Evolutionary conservation across 1,140 invertebrate genomes (phyloP).

Genomic region (Mya arenaria): DNA sequence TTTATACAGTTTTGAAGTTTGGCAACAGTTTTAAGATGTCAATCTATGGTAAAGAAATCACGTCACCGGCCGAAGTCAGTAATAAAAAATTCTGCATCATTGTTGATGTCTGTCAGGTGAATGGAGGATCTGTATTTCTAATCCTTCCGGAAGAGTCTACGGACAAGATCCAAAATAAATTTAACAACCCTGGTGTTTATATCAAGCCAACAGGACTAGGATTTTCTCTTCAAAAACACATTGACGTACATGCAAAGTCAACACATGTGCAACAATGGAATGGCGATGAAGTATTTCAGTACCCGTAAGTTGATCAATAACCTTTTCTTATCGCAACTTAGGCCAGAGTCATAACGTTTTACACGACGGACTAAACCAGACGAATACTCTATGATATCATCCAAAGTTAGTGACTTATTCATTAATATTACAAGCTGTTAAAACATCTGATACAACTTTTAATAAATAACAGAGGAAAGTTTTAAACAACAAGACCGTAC

Average conservation of each 20-base stretch:
- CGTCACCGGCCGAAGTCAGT: neutral
- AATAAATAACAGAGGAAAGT: neutral
- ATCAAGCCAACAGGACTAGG: slow-evolving; percentile 11
- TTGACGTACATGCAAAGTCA: neutral
- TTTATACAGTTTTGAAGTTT: slow-evolving; percentile 31
- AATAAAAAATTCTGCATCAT: slow-evolving; percentile 6
- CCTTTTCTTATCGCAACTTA: no score
- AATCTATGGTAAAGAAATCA: slow-evolving; percentile 26
- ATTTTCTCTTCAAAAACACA: slow-evolving; percentile 7
- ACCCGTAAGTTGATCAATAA: slow-evolving; percentile 26
- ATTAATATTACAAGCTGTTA: neutral
- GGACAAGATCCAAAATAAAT: neutral
- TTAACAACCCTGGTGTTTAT: neutral
- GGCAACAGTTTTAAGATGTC: neutral
- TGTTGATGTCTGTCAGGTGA: slow-evolving; percentile 28
- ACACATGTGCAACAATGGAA: slow-evolving; percentile 8
- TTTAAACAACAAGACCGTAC: neutral
- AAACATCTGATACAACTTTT: neutral
- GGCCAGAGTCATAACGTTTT: no score
- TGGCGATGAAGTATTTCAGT: slow-evolving; percentile 26
- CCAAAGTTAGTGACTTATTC: neutral
- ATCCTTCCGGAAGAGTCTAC: slow-evolving; percentile 30
- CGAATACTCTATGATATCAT: neutral
- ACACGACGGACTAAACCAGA: no score
- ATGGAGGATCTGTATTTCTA: slow-evolving; percentile 15